These are phyloP conservation scores for Microplitis deprimator DNA, from an alignment of 2,888 invertebrate species.

Conservation along the genomic window DNA sequence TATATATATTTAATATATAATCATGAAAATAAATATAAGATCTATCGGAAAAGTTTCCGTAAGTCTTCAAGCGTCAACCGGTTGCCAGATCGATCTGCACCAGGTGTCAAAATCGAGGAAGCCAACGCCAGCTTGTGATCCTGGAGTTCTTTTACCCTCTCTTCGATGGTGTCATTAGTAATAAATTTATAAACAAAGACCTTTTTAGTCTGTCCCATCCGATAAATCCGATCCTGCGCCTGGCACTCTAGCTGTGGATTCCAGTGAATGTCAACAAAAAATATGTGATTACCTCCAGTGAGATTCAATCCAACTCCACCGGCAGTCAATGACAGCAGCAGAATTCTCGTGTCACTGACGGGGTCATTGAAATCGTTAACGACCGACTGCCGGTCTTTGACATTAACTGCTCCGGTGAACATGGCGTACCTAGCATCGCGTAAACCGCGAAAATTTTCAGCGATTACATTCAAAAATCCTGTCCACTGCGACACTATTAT, in stretches of 20 bases:
- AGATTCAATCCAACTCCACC: constrained; percentile 97
- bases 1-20: neutral
- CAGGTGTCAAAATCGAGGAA: constrained; percentile 47
- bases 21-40: neutral
- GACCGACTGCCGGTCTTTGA: constrained; percentile 77
- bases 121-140: constrained; percentile 85
- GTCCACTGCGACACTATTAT: constrained; percentile 96
- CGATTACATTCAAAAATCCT: constrained; percentile 82
- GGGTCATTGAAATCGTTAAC: constrained; percentile 60
- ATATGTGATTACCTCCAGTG: constrained; percentile 91
- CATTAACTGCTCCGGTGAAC: constrained; percentile 84
- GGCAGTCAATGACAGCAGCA: constrained; percentile 91
- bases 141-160: constrained; percentile 86
- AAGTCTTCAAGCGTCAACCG: constrained; percentile 5
- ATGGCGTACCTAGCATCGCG: constrained; percentile 72
- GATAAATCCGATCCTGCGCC: constrained; percentile 93
- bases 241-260: constrained; percentile 96
- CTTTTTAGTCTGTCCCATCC: constrained; percentile 88
- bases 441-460: constrained; percentile 76
- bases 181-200: constrained; percentile 82
- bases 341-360: constrained; percentile 71
- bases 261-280: constrained; percentile 95
- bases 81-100: neutral
- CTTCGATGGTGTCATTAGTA: constrained; percentile 89
- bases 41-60: neutral